Conservation (phyloP, 2,797 vertebrate species). For the Xiphorhynchus erythropygius region DNA sequence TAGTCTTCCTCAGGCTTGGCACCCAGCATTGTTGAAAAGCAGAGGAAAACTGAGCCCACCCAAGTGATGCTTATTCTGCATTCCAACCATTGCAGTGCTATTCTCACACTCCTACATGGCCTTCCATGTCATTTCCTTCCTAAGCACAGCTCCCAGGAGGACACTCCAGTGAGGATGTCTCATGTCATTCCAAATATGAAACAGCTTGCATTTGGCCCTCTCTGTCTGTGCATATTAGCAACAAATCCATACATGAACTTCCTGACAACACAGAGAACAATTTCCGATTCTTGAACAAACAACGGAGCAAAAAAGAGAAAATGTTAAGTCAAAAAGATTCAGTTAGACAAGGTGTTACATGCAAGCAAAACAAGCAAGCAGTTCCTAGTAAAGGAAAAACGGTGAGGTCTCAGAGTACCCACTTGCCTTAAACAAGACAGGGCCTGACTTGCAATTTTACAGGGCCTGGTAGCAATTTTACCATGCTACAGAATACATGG, state of each 20-base stretch:
- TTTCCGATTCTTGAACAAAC: not conserved
- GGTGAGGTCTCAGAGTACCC: not conserved
- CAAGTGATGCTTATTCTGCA: slow-evolving; percentile 39
- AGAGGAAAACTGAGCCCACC: slow-evolving; percentile 59
- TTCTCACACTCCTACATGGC: not conserved
- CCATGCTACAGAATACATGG: not conserved
- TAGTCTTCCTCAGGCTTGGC: slow-evolving; percentile 53
- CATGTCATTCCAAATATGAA: not conserved
- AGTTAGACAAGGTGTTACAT: not conserved
- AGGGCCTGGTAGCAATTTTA: not conserved
- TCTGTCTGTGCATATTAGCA: not conserved
- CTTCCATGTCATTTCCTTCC: not conserved
- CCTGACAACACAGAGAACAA: not conserved
- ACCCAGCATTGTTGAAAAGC: not conserved
- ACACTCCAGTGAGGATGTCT: not conserved
- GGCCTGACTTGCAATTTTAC: not conserved
- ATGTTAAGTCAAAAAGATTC: not conserved
- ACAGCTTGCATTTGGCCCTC: not conserved
- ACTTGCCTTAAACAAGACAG: not conserved
- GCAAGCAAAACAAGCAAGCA: not conserved
- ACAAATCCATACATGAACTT: not conserved
- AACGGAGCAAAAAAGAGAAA: not conserved
- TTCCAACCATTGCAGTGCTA: slow-evolving; percentile 26
- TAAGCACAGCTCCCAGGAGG: slow-evolving; percentile 16
- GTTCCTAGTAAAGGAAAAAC: not conserved